Conservation (phyloP, 2,797 vertebrate genomes). For the Clamator glandarius region DNA sequence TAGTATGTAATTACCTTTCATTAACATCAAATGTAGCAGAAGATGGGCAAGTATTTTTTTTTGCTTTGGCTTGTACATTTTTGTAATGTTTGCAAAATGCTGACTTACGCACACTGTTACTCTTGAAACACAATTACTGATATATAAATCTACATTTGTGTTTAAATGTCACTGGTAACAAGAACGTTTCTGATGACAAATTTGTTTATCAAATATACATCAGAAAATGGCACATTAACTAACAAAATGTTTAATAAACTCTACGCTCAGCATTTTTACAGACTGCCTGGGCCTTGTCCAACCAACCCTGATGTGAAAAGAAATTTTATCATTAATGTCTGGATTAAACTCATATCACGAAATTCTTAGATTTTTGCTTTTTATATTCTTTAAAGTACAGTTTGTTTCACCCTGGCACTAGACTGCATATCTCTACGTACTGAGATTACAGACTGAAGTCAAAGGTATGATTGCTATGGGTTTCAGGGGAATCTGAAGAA, state of each 20-base stretch:
- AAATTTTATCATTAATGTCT: background rate
- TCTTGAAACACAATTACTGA: constrained; percentile 40
- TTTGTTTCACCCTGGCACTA: background rate
- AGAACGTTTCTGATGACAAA: constrained; percentile 52
- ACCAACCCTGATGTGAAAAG: background rate
- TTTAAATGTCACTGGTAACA: constrained; percentile 63
- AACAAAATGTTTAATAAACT: constrained; percentile 48
- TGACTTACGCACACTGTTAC: constrained; percentile 44
- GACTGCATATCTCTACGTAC: background rate
- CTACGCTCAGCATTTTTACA: constrained; percentile 44
- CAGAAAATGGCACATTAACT: constrained; percentile 57
- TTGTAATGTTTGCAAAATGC: constrained; percentile 54
- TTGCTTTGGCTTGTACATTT: constrained; percentile 33
- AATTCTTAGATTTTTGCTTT: constrained; percentile 2
- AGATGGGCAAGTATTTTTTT: constrained; percentile 43
- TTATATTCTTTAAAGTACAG: background rate
- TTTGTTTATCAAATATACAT: constrained; percentile 55
- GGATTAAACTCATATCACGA: background rate
- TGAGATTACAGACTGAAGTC: background rate
- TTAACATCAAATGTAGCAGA: constrained; percentile 13
- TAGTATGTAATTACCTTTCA: constrained; percentile 47
- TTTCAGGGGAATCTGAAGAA: background rate
- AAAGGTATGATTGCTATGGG: background rate
- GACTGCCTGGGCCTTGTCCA: background rate
- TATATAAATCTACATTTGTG: constrained; percentile 57